Evolutionary conservation across 2,888 invertebrate species (phyloP).

Genomic region (Unio delphinus): DNA sequence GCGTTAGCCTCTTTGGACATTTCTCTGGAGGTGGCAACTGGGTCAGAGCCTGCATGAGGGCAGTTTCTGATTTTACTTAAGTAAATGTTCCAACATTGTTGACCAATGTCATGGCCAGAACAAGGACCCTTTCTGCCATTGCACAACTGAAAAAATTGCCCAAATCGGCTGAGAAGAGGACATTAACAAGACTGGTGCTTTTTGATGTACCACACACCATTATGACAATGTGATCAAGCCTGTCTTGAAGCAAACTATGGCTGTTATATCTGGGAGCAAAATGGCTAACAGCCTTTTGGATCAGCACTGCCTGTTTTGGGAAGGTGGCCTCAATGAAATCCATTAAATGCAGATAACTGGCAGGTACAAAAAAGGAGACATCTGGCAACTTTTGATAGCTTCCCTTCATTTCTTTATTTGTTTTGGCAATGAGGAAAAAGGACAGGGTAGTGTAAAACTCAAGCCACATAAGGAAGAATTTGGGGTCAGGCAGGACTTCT

Average conservation of each 20-base stretch:
- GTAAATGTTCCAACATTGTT: conserved; percentile 45
- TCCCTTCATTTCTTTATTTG: not conserved
- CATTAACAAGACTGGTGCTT: conserved; percentile 19
- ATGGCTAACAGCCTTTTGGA: conserved; percentile 21
- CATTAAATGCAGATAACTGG: conserved; percentile 30
- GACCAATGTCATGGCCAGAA: conserved; percentile 38
- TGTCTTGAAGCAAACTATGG: conserved; percentile 12
- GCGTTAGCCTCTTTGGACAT: conserved; percentile 26
- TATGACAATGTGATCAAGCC: conserved; percentile 23
- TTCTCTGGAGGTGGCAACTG: conserved; percentile 15
- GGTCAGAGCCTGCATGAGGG: conserved; percentile 28
- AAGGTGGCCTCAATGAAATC: conserved; percentile 38
- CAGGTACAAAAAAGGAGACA: conserved; percentile 35
- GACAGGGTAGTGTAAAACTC: conserved; percentile 45
- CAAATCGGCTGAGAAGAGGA: conserved; percentile 10
- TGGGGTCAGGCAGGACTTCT: conserved; percentile 34
- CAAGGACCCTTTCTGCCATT: conserved; percentile 43
- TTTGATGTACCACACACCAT: conserved; percentile 23
- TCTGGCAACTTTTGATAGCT: conserved; percentile 13
- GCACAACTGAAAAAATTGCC: conserved; percentile 10
- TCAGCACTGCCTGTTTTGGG: conserved; percentile 11
- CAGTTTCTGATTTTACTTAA: conserved; percentile 16
- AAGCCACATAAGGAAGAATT: conserved; percentile 47
- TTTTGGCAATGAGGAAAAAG: conserved; percentile 36
- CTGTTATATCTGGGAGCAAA: conserved; percentile 7